A percentile compares a stretch with the other conserved stretches of the same genome.
Evolutionary conservation across 1,140 invertebrate species (phyloP).

Genomic region (Rhopalosiphum padi): DNA sequence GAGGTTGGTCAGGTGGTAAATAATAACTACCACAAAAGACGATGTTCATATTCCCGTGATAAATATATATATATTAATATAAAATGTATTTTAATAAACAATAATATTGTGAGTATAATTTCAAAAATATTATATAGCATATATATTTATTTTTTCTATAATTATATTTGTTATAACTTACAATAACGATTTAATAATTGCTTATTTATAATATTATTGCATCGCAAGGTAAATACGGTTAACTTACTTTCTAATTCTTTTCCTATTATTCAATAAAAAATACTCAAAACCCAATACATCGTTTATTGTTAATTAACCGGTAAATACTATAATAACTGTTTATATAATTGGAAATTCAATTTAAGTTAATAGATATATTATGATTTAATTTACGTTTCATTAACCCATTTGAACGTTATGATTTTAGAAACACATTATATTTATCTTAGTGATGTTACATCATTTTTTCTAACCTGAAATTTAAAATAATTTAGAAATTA

Average conservation of each 20-base stretch:
- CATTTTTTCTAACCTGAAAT: not conserved
- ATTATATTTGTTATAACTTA: not conserved
- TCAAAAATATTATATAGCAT: not conserved
- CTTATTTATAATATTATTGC: no score
- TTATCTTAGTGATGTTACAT: not conserved
- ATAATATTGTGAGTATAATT: not conserved
- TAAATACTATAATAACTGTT: not conserved
- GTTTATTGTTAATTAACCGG: not conserved
- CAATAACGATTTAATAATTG: not conserved
- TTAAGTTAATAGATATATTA: no score
- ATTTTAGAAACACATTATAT: not conserved
- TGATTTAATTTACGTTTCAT: not conserved
- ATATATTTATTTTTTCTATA: not conserved
- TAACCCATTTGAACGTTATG: not conserved
- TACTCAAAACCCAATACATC: not conserved
- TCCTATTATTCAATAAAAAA: not conserved
- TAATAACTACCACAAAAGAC: not conserved
- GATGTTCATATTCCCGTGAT: not conserved
- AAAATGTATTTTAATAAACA: not conserved
- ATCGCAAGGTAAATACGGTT: no score
- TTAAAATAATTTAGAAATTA: not conserved
- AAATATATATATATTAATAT: not conserved
- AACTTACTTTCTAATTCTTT: conserved; percentile 4
- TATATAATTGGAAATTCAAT: not conserved
- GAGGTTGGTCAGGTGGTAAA: not conserved